Base-by-base conservation (phyloP, 2,888 invertebrate species). In the Stenichneumon culpator region DNA sequence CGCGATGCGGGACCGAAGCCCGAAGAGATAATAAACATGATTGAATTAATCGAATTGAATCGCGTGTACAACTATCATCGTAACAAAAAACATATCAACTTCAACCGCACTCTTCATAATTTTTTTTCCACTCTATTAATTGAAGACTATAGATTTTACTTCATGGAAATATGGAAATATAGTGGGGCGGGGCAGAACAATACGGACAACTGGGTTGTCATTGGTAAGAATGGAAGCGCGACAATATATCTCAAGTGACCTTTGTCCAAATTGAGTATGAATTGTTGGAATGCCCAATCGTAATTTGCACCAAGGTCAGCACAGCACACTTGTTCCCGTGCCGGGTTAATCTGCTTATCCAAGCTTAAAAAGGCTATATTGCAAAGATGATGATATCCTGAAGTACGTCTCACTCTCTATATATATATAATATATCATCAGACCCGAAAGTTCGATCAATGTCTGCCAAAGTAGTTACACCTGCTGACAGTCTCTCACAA, bases 401-500 rank as follows among this genome's bases (percentile, higher is more conserved):
- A 74, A 80, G 52, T 74, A 77, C 68, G 67, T 78, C 60, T 73
- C 52, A 70, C 69, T 73, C 28, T 39, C 19, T 70, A 9, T 82
- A 19, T 63, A 72, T 68, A 72, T 32, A 73, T 68, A 79, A 73
- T 63, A 63, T 16, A 82, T 87, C 52, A 82, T 89, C 86, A 84
- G 86, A 85, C 86, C 86, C 79, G 67, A 87, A 77, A 79, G 22
- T 75, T 74, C 44, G 88, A 92, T 92, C 92, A 93, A 93, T 93
- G 89, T 92, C 93, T 93, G 93, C 92, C 93, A 91, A 93, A 93
- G 93, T 93, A 92, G 92, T 86, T 90, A 89, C 88, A 89, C 89
- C 90, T 91, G 89, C 83, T 86, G 90, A 90, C 90, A 89, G 88
- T 84, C 85, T 90, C 87, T 87, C 87, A 81, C 81, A 72, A 81